Evolutionary conservation across 2,113 vertebrate species (phyloP), one percentile per base, ranked within the genome.

Genomic region (Pholis gunnellus): DNA sequence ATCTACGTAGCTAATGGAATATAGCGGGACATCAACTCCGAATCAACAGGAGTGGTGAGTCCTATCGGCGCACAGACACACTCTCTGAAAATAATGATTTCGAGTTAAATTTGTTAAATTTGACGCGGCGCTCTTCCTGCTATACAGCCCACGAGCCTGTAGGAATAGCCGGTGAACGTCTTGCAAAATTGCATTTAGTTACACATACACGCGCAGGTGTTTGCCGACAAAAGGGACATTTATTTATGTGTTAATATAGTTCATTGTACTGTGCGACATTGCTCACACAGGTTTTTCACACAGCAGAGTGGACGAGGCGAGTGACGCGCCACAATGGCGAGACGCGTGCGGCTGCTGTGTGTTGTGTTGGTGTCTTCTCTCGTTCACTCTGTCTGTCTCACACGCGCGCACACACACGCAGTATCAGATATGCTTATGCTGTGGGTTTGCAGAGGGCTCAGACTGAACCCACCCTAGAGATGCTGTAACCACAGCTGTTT

Each of bases 281-380:
- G 7, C 20, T 2, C 48, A 52, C 48, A n/a, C 0, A 52, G 42
- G 50, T 50, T 64, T 9, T 4, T 6, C 9, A n/a, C 11, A 15
- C 20, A 6, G 13, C 20, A 25, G 10, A 40, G 11, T 27, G 59
- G 38, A 20, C 44, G 27, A 15, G 18, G 9, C 22, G 4, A 13
- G 63, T 59, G 57, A 80, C 46, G 70, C 46, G 64, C 36, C 75
- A 68, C 52, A 2, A 36, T 72, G 66, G 59, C 57, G 25, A 65
- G 74, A 77, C 69, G 46, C 70, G 34, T 76, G 78, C 76, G 83
- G 11, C 61, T 61, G 36, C 78, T 69, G 68, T 81, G 69, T 78
- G 63, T 20, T 70, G 78, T 63, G 27, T 29, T 60, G 63, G 22
- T 29, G 63, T 72, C 54, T 44, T 63, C 29, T 72, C 77, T 54